These are phyloP conservation scores for Hedychridium roseum DNA, from an alignment of 2,888 invertebrate genomes.

Conservation along the genomic window DNA sequence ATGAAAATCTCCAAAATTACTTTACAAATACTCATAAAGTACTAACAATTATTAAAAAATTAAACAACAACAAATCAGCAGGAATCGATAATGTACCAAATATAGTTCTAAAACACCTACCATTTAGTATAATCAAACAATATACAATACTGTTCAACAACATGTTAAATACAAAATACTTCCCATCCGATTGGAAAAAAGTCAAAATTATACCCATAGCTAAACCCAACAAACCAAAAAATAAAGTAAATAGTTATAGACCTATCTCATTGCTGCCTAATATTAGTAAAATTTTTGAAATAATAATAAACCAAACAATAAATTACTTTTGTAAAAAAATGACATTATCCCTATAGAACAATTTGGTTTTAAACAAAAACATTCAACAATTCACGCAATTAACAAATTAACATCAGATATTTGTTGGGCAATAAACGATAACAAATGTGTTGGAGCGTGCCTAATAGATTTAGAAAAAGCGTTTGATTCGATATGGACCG, in stretches of 20 bases:
- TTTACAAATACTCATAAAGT: background rate
- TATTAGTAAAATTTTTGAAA: constrained; percentile 17
- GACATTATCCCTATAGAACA: constrained; percentile 7
- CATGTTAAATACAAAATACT: background rate
- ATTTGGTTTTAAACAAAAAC: constrained; percentile 9
- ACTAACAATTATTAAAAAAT: background rate
- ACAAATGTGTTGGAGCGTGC: constrained; percentile 3
- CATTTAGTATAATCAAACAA: background rate
- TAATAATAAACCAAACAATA: constrained; percentile 7
- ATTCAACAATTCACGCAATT: constrained; percentile 16
- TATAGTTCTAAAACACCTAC: background rate
- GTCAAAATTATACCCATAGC: constrained; percentile 15
- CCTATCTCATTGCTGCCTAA: constrained; percentile 17
- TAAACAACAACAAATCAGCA: background rate
- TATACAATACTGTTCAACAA: background rate
- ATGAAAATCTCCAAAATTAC: too few relatives aligned
- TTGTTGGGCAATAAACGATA: background rate
- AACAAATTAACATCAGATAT: constrained; percentile 10
- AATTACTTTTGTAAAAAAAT: background rate
- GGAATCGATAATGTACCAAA: background rate
- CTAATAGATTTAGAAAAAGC: constrained; percentile 19
- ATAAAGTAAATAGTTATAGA: constrained; percentile 1
- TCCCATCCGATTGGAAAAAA: constrained; percentile 14
- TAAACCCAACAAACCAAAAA: constrained; percentile 14
- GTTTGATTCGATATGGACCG: constrained; percentile 20